A percentile compares a stretch with the other conserved stretches of the same genome.
These are phyloP conservation scores for Nycticorax nycticorax DNA, from an alignment of 2,113 vertebrate genomes.

Conservation along the genomic window DNA sequence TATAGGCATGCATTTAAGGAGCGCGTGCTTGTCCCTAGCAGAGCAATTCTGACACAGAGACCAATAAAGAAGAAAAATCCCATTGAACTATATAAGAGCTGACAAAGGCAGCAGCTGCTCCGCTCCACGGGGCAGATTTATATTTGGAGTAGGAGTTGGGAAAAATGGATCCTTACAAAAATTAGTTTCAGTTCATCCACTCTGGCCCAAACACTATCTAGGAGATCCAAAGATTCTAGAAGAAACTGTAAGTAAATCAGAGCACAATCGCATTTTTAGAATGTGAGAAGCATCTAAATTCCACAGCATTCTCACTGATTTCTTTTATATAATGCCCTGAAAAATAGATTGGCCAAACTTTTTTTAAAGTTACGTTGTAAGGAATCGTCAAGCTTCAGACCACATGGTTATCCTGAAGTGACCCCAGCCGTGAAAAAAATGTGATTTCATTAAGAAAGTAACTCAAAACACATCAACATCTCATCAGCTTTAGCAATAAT, in stretches of 20 bases:
- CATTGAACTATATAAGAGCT: neutral
- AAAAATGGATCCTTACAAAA: neutral
- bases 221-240: neutral
- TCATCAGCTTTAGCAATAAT: neutral
- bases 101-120: neutral
- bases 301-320: neutral
- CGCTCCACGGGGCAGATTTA: neutral
- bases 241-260: neutral
- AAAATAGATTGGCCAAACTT: neutral
- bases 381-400: neutral
- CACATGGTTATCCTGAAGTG: neutral
- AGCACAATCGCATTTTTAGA: neutral
- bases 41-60: neutral
- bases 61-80: neutral
- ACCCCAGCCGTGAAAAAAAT: neutral
- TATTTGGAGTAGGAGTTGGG: neutral
- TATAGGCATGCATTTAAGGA: neutral
- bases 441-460: neutral
- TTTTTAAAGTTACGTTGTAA: neutral
- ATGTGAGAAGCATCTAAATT: neutral
- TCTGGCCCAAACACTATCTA: rapidly evolving
- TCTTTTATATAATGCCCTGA: neutral
- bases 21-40: neutral
- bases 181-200: neutral
- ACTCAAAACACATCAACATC: neutral